phyloP scores from a whole-genome alignment of 2,113 vertebrate genomes.

The Lucifuga dentata region DNA sequence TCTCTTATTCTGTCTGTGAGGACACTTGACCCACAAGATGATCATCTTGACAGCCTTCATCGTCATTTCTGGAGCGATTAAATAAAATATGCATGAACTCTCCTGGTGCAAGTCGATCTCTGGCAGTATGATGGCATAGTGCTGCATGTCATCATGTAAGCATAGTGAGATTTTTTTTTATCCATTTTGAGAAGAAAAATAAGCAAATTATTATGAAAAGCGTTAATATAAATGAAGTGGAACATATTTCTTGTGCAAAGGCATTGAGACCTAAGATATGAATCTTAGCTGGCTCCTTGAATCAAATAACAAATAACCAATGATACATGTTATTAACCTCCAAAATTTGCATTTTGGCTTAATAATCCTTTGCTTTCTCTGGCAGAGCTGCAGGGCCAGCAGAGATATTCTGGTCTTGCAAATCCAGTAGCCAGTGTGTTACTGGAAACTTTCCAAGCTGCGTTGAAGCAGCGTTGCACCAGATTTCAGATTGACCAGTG shows the following conservation, averaged over 20 bases:
- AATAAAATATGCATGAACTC: too few relatives aligned
- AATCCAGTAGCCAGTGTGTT: slow-evolving; percentile 25
- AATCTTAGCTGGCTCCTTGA: too few relatives aligned
- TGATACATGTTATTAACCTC: background rate
- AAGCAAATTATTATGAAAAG: too few relatives aligned
- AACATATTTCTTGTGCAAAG: too few relatives aligned
- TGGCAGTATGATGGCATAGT: too few relatives aligned
- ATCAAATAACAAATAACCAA: too few relatives aligned
- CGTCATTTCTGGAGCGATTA: too few relatives aligned
- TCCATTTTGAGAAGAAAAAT: background rate
- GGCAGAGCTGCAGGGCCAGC: slow-evolving; percentile 18
- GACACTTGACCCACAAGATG: background rate
- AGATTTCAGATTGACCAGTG: slow-evolving; percentile 65
- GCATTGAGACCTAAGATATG: too few relatives aligned
- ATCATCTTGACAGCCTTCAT: background rate
- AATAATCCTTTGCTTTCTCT: slow-evolving; percentile 20
- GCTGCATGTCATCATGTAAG: background rate
- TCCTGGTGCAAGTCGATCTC: too few relatives aligned
- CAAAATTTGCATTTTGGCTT: slow-evolving; percentile 12
- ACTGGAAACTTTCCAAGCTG: slow-evolving; percentile 50
- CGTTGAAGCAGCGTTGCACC: slow-evolving; percentile 62
- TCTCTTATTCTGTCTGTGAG: slow-evolving; percentile 1
- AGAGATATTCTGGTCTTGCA: slow-evolving; percentile 16
- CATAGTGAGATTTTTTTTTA: background rate
- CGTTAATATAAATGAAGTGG: too few relatives aligned